Conservation (phyloP, 2,797 vertebrate species). For the Tragopan temminckii region DNA sequence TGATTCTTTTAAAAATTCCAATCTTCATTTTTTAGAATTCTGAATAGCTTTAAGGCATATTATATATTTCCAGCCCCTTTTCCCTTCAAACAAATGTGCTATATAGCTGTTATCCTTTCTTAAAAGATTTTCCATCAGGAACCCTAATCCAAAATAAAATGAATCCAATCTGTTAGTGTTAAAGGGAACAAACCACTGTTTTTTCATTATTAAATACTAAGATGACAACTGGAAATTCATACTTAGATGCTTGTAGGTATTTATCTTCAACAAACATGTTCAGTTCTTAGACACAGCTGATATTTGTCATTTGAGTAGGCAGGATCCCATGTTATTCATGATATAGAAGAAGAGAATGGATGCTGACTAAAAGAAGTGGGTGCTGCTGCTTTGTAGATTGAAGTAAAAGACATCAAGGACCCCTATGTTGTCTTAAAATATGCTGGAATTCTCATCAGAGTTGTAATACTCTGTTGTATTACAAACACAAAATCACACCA, state of each 20-base stretch:
- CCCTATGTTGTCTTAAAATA: not conserved
- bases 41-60: not conserved
- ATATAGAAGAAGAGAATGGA: not conserved
- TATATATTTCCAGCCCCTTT: not conserved
- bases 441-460: not conserved
- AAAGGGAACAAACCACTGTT: rapidly evolving
- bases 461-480: too few species aligned
- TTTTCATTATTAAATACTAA: not conserved
- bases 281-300: not conserved
- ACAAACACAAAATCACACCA: not conserved
- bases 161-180: not conserved
- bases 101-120: not conserved
- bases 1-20: not conserved
- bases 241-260: not conserved
- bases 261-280: not conserved
- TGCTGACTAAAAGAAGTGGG: not conserved
- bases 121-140: not conserved
- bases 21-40: not conserved
- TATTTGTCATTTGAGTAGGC: not conserved
- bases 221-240: not conserved
- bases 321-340: not conserved
- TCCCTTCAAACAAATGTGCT: not conserved
- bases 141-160: not conserved
- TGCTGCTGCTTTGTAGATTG: not conserved
- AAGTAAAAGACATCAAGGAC: not conserved